Evolutionary conservation across 2,888 invertebrate species (phyloP), one percentile per base, ranked within the genome.

Genomic region (Abscondita cerata): DNA sequence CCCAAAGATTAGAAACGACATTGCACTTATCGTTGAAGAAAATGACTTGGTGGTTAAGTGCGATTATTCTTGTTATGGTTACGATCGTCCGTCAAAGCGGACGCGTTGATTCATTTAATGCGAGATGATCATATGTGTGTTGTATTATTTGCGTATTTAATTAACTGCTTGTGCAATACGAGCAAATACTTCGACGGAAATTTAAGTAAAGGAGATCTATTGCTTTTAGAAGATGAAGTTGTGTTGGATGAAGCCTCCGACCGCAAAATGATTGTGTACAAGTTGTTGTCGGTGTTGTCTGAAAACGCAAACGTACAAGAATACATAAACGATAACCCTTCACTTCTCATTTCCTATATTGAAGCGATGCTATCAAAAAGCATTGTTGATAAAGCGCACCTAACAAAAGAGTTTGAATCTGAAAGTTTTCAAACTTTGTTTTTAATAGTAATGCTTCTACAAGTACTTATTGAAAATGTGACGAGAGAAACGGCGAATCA

Each of bases 201-300:
- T n/a, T 46, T 38, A 5, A 78, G 77, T 52, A 77, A 81, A 18
- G 31, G 16, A 55, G 74, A 78, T 31, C 70, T 83, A 38, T 68
- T 83, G n/a, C 64, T 61, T 25, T 48, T 74, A 40, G 83, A 84
- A 73, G 80, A 81, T 59, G 79, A 82, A 55, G 74, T 78, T 9
- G 68, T 76, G n/a, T 38, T 75, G 50, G 73, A 70, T 54, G 72
- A 72, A 55, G 67, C 59, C 44, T 68, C 76, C 6, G 76, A 79
- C 71, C 76, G 81, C 51, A 83, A 84, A 75, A 74, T 82, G 19
- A 72, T 78, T 2, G 80, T 84, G 59, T 81, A 85, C 34, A 83
- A 84, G 58, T 67, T 85, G 40, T 77, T 87, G 16, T 82, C 83
- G 58, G 82, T 83, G 69, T 78, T 87, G 72, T 78, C 84, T 1